phyloP scores from a whole-genome alignment of 2,113 vertebrate species.

The Channa maculata region DNA sequence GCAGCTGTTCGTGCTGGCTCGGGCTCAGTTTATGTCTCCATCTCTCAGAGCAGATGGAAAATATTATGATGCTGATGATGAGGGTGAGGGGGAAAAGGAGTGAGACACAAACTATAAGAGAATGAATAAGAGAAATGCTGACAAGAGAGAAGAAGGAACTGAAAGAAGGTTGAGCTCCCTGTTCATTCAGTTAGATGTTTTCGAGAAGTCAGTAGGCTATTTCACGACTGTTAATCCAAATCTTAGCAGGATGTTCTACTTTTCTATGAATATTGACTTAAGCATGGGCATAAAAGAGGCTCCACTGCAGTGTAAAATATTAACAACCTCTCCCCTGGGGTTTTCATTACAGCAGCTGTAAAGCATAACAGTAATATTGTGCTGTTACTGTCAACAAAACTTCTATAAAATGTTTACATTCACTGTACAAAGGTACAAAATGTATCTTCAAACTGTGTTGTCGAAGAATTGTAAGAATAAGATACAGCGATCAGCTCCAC shows the following conservation, averaged over 20 bases:
- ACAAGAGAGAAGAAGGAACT: conserved; percentile 19
- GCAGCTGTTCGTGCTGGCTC: conserved; percentile 73
- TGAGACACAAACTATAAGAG: conserved; percentile 9
- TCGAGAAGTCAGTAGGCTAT: conserved; percentile 20
- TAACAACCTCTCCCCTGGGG: conserved; percentile 17
- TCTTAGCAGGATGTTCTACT: conserved; percentile 7
- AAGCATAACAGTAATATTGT: conserved; percentile 39
- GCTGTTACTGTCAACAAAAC: conserved; percentile 37
- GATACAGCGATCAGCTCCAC: no score
- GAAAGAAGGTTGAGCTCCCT: not conserved
- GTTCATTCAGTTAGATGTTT: conserved; percentile 17
- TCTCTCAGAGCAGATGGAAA: conserved; percentile 74
- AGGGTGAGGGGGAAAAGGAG: conserved; percentile 41
- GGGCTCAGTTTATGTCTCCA: conserved; percentile 67
- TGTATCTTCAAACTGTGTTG: conserved; percentile 13
- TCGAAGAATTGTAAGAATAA: not conserved
- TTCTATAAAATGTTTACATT: conserved; percentile 17
- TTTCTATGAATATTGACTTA: conserved; percentile 22
- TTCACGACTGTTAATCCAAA: conserved; percentile 36
- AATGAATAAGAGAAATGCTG: conserved; percentile 33
- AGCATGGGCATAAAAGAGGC: conserved; percentile 4
- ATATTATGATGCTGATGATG: conserved; percentile 75
- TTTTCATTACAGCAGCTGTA: conserved; percentile 27
- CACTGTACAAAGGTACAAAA: not conserved
- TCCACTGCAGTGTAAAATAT: conserved; percentile 15